Base-by-base conservation (phyloP, 2,797 vertebrate species). In the Zalophus californianus region DNA sequence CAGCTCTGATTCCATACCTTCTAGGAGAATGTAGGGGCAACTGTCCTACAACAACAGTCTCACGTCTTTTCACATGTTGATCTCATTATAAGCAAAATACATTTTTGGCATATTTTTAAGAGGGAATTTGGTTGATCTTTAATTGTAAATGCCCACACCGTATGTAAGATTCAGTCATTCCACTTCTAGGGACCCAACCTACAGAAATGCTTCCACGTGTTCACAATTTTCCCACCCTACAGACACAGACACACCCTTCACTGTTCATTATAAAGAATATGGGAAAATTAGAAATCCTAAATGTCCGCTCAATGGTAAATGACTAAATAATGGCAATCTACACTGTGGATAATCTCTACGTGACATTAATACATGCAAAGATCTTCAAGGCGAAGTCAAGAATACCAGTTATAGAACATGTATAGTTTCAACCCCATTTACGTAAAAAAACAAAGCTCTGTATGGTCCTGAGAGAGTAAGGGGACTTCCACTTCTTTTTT, bases 361-460 rank as follows among this genome's bases (percentile, higher is more conserved):
- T 75, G 82, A 83, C 38, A 90, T 16, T 72, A 82, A 86, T 38
- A 80, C 8, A 90, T 16, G 66, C 48, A 86, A 86, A 96, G 48
- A 86, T 90, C 50, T 90, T 96, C 50, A 90, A 84, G 72, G 75
- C 52, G 4, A 90, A 94, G 48, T 66, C 15, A 86, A 92, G 92
- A 72, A 64, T 21, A 7, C 27, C 79, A 29, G 32, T 90, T 58
- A 90, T 18, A 62, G n/a, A 79, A 56, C 32, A 56, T 62, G 56
- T 29, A 52, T 7, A 35, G 38, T 90, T 90, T 86, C 70, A 90
- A 86, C 23, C 7, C n/a, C 32, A 80, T 66, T 80, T 72, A 32
- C 16, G 16, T 18, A 3, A 68, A 94, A 96, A 87, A 96, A 62
- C 7, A 68, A 82, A 92, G 54, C 66, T 77, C 66, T 58, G 2